phyloP scores from a whole-genome alignment of 1,140 invertebrate species.

The Bombus confusus region DNA sequence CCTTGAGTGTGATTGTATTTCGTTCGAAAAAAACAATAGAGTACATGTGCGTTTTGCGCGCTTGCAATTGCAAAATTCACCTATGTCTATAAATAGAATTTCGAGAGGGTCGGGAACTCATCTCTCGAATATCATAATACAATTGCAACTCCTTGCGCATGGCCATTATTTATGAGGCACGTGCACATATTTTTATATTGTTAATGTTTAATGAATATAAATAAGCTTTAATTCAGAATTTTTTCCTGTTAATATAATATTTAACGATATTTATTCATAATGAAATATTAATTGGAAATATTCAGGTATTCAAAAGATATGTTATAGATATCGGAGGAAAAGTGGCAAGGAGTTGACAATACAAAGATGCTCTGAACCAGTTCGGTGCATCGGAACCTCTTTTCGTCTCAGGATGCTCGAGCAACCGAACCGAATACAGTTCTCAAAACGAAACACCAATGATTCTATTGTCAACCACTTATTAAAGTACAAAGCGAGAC shows the following conservation, averaged over 20 bases:
- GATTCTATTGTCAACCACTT: constrained; percentile 58
- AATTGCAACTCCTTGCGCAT: constrained; percentile 24
- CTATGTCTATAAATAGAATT: constrained; percentile 13
- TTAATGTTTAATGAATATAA: constrained; percentile 13
- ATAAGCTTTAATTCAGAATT: background rate
- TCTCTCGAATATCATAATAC: constrained; percentile 10
- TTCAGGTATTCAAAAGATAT: background rate
- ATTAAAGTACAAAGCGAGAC: constrained; percentile 69
- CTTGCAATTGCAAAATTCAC: background rate
- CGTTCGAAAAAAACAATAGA: background rate
- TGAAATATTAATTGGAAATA: background rate
- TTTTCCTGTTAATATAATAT: constrained; percentile 10
- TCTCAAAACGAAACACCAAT: constrained; percentile 63
- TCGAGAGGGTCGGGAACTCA: constrained; percentile 9
- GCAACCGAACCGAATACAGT: constrained; percentile 43
- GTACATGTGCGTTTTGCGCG: background rate
- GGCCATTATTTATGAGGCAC: background rate
- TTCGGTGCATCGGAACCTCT: constrained; percentile 4
- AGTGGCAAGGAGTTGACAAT: constrained; percentile 36
- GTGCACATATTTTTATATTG: constrained; percentile 25
- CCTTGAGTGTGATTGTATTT: constrained; percentile 29
- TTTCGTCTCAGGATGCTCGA: constrained; percentile 38
- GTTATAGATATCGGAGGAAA: background rate
- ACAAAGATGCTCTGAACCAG: constrained; percentile 51
- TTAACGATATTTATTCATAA: background rate